Evolutionary conservation across 2,888 invertebrate species (phyloP), one percentile per base, ranked within the genome.

Genomic region (Clanis bilineata): DNA sequence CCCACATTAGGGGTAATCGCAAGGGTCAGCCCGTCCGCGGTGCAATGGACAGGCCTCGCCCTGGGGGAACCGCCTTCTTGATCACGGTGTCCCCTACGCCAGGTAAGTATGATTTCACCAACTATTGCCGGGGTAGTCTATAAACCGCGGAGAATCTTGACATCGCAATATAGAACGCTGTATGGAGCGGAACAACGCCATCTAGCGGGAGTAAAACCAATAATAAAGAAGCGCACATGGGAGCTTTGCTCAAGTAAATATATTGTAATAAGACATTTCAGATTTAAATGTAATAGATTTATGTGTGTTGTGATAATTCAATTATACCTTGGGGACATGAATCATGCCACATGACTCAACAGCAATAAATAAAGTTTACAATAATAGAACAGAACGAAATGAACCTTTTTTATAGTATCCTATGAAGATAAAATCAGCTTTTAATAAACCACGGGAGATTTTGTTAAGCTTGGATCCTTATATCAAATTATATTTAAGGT

Each of bases 1-100:
- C 15, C 47, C 47, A 47, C 47, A 47, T 47, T 47, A 47, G 47
- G 47, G 47, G 15, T 47, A 47, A 47, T 28, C 47, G 47, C 47
- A 47, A 47, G 47, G 47, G 47, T 47, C 47, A 47, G 28, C 47
- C 47, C 28, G 47, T 28, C 47, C 47, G 47, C 47, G 28, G 47
- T 47, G 47, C 47, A 47, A 47, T 47, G 47, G 47, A 47, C 47
- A 47, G 47, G 47, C 47, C 47, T 47, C 47, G 28, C 47, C 47
- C 47, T 47, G 47, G 28, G 47, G 47, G 47, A 47, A 47, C 47
- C 47, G 47, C 47, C 47, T 47, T 28, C 25, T 47, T 47, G 47
- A 47, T 47, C 47, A 47, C 47, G 47, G 47, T 47, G 47, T 47
- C 47, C 47, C 47, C 47, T 28, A 47, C 47, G 47, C 47, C 47